These are phyloP conservation scores for Agriopis leucophaearia DNA, from an alignment of 2,888 invertebrate genomes.

Conservation along the genomic window DNA sequence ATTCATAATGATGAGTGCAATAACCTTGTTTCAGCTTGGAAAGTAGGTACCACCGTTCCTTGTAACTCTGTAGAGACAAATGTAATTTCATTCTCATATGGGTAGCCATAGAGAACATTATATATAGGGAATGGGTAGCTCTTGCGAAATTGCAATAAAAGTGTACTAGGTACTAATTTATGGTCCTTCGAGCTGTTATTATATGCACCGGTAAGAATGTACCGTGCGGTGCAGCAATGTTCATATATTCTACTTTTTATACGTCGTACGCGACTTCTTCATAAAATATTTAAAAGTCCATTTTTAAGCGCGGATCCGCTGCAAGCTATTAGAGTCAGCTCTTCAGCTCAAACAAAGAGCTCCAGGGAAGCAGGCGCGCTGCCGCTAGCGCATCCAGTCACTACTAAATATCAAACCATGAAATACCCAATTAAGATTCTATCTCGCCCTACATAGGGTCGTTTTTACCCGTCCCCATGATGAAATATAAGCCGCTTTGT, in stretches of 20 bases:
- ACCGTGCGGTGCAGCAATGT: slow-evolving; percentile 45
- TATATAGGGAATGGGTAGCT: slow-evolving; percentile 34
- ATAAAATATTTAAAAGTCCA: slow-evolving; percentile 84
- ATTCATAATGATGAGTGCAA: no score
- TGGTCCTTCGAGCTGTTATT: slow-evolving; percentile 33
- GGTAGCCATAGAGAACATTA: no score
- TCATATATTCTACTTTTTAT: slow-evolving; percentile 62
- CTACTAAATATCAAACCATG: slow-evolving; percentile 67
- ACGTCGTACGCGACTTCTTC: slow-evolving; percentile 65
- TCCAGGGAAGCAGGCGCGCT: slow-evolving; percentile 75
- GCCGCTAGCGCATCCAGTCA: slow-evolving; percentile 69
- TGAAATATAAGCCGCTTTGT: slow-evolving; percentile 76
- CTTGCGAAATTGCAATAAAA: slow-evolving; percentile 39
- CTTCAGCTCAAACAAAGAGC: slow-evolving; percentile 84
- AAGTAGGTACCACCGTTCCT: no score
- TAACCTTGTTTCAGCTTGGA: not conserved
- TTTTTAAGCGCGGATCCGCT: slow-evolving; percentile 82
- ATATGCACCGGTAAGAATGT: slow-evolving; percentile 43
- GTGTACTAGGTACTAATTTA: slow-evolving; percentile 31
- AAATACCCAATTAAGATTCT: slow-evolving; percentile 79
- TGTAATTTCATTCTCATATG: slow-evolving; percentile 38
- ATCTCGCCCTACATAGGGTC: slow-evolving; percentile 72
- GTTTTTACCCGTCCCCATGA: slow-evolving; percentile 59
- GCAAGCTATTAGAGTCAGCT: slow-evolving; percentile 85
- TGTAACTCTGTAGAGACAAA: slow-evolving; percentile 23